Percentiles rank a stretch among this genome's conserved stretches.
Conservation (phyloP, 2,113 vertebrate species). For the Pedetes capensis region DNA sequence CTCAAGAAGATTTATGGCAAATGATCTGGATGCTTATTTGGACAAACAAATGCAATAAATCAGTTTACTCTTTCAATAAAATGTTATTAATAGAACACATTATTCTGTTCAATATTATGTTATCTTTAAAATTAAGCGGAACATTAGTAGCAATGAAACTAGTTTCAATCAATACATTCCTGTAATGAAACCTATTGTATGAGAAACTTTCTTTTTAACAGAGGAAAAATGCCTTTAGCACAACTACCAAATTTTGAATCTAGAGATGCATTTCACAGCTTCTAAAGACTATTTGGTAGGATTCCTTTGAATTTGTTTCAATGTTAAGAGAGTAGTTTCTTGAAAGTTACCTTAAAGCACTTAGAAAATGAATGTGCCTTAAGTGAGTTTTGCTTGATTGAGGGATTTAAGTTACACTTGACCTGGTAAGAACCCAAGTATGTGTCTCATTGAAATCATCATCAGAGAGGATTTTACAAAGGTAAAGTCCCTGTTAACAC, state of each 20-base stretch:
- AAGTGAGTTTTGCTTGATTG: slow-evolving; percentile 2
- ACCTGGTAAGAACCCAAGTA: background rate
- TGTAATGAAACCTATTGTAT: slow-evolving; percentile 77
- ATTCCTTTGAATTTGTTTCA: slow-evolving; percentile 31
- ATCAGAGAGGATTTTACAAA: background rate
- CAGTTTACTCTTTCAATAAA: slow-evolving; percentile 82
- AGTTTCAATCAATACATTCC: slow-evolving; percentile 83
- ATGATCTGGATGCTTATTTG: slow-evolving; percentile 83
- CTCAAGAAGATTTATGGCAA: slow-evolving; percentile 81
- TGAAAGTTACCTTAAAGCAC: background rate
- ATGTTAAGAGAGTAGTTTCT: slow-evolving; percentile 5
- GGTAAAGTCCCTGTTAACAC: background rate
- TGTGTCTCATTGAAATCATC: background rate
- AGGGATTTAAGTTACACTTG: background rate
- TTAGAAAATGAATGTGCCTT: slow-evolving; percentile 18
- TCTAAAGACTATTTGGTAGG: background rate
- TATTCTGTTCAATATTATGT: slow-evolving; percentile 85
- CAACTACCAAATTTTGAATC: slow-evolving; percentile 50
- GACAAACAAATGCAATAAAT: slow-evolving; percentile 84
- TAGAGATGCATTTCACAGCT: slow-evolving; percentile 48
- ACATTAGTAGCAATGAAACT: slow-evolving; percentile 84
- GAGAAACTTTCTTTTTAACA: slow-evolving; percentile 64
- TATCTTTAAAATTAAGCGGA: slow-evolving; percentile 88
- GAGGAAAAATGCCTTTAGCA: slow-evolving; percentile 67
- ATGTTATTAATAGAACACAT: slow-evolving; percentile 84